A percentile compares a stretch with the other conserved stretches of the same genome.
These are phyloP conservation scores for Semnornis frantzii DNA, from an alignment of 2,113 vertebrate species.

Conservation along the genomic window DNA sequence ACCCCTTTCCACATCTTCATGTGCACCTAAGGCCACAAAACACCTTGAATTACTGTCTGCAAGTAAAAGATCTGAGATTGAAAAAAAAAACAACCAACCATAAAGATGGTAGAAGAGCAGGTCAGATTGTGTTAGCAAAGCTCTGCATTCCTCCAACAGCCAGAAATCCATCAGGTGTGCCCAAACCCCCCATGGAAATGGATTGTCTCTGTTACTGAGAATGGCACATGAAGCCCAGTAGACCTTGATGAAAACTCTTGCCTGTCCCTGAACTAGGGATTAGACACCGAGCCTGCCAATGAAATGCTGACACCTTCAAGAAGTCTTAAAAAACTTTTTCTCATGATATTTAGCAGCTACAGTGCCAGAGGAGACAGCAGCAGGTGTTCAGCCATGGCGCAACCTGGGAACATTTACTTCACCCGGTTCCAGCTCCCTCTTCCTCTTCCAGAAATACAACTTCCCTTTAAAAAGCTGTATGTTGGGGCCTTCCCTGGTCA, in stretches of 20 bases:
- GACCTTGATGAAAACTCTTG: background rate
- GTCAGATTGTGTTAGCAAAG: background rate
- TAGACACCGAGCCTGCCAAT: background rate
- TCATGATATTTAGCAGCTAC: background rate
- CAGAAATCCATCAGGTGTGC: background rate
- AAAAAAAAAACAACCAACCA: background rate
- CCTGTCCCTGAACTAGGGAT: background rate
- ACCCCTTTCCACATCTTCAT: background rate
- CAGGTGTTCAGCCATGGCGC: background rate
- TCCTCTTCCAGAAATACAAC: background rate
- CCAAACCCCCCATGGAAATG: background rate
- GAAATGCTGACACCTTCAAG: background rate
- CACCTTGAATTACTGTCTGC: accelerated
- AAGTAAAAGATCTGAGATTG: background rate
- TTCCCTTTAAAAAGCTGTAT: background rate
- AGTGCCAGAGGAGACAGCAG: background rate
- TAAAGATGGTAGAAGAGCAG: background rate
- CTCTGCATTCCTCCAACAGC: background rate
- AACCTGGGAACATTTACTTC: background rate
- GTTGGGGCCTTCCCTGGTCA: background rate
- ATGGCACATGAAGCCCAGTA: background rate
- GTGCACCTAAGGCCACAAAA: background rate
- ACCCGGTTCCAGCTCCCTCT: background rate
- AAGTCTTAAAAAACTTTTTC: background rate
- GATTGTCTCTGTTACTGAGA: background rate